These are phyloP conservation scores for Aramus guarauna DNA, from an alignment of 2,113 vertebrate species.

Conservation along the genomic window DNA sequence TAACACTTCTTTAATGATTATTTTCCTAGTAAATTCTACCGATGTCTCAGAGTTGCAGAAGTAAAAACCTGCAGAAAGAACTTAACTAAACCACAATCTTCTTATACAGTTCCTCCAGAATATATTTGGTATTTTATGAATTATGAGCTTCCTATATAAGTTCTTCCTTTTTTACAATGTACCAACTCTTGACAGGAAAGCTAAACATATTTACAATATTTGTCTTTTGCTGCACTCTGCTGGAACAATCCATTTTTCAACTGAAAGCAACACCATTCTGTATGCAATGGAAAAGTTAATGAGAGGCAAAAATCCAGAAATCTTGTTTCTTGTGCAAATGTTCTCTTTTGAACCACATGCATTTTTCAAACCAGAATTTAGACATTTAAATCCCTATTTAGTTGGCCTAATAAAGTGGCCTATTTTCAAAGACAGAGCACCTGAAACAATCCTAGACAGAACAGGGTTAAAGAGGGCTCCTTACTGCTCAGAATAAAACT, in stretches of 20 bases:
- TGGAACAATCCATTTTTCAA: conserved; percentile 59
- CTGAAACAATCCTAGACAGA: background rate
- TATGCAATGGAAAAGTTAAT: background rate
- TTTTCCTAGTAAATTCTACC: background rate
- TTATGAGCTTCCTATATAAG: background rate
- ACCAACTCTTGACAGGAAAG: background rate
- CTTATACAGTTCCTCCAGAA: background rate
- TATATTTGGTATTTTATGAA: background rate
- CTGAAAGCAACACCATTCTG: background rate
- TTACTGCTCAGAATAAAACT: background rate
- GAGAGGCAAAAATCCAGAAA: background rate
- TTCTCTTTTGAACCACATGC: background rate
- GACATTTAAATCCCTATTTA: background rate
- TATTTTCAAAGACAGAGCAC: background rate
- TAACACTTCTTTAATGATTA: background rate
- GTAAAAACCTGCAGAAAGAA: background rate
- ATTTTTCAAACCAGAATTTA: background rate
- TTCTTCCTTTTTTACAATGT: background rate
- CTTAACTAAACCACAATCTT: background rate
- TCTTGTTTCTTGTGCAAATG: background rate
- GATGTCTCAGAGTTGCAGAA: background rate
- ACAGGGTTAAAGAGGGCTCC: background rate
- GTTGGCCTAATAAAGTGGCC: background rate
- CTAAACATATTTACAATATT: conserved; percentile 36
- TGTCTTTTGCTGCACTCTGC: conserved; percentile 79